Base-by-base conservation (phyloP, 1,140 invertebrate species). In the Cylas formicarius region DNA sequence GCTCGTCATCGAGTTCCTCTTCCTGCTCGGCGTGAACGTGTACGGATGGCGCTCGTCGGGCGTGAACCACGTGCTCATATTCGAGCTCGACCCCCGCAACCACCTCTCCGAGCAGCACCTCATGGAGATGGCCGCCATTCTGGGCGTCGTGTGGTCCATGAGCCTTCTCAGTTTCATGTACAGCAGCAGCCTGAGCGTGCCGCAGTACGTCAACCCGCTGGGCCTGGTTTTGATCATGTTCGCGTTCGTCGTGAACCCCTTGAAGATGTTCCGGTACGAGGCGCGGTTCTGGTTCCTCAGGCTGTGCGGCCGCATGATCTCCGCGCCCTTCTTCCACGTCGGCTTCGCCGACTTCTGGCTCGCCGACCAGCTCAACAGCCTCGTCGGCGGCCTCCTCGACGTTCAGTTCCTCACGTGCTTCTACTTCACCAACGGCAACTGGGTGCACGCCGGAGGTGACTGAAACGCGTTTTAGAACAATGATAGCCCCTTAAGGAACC, bases 291-390 rank as follows among this genome's bases (percentile, higher is more conserved):
- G 79, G 79, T 69, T 72, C 1, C 33, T 73, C 11, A 59, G 66
- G 17, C 62, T 72, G 2, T 61, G 71, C 23, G 60, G 77, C 32
- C 72, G 84, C 13, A 81, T 89, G 45, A 60, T 90, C 41, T 72
- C 75, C 4, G 84, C 90, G 1, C 90, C 90, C 7, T 86, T 93
- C 60, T 82, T 85, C 50, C 78, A 82, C 57, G 90, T 94, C 10
- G 78, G 77, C 9, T 94, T 94, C 63, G 86, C 90, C 37, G 89
- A 94, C 68, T 94, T 94, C 71, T 94, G 90, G 90, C 75, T 94
- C 41, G 90, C 85, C 39, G 90, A 94, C 71, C 90, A 94, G 64
- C 71, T 95, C 19, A 91, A 87, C 60, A 90, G 85, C 53, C 65
- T 93, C 23, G 76, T 77, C 2, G 76, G 75, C 9, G 81, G 84